Percentiles rank a stretch among this genome's conserved stretches.
phyloP scores from a whole-genome alignment of 2,888 invertebrate species.

The Morpho achilles region DNA sequence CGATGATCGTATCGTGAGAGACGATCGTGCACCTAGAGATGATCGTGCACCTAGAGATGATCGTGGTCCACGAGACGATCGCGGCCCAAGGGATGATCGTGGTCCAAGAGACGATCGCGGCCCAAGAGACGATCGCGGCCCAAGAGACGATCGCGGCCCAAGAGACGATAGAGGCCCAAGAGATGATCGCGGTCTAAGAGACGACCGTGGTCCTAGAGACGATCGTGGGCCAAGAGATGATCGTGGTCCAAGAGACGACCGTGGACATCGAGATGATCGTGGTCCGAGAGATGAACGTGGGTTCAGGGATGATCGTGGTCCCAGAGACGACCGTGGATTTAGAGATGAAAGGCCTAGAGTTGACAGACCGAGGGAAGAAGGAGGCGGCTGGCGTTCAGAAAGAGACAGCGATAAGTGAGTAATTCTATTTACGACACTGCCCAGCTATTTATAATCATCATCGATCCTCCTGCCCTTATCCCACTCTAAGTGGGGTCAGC shows the following conservation, averaged over 20 bases:
- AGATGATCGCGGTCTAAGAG: slow-evolving; percentile 35
- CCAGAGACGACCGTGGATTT: slow-evolving; percentile 34
- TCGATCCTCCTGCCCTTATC: too few species aligned
- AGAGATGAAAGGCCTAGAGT: slow-evolving; percentile 28
- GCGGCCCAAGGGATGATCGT: neutral
- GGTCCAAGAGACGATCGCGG: slow-evolving; percentile 1
- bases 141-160: slow-evolving; percentile 21
- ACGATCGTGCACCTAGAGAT: slow-evolving; percentile 4
- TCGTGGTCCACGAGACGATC: slow-evolving; percentile 10
- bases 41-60: slow-evolving; percentile 20
- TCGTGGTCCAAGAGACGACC: slow-evolving; percentile 2
- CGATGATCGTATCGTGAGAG: slow-evolving; percentile 11
- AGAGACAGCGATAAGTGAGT: slow-evolving; percentile 41
- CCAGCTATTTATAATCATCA: too few species aligned
- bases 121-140: slow-evolving; percentile 6
- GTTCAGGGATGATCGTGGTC: slow-evolving; percentile 32
- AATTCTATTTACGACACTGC: slow-evolving; percentile 14
- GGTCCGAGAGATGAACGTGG: slow-evolving; percentile 34
- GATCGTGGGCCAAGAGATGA: slow-evolving; percentile 14
- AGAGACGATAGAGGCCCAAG: slow-evolving; percentile 16
- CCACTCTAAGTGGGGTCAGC: too few species aligned
- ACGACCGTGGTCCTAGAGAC: slow-evolving; percentile 31
- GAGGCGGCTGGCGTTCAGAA: slow-evolving; percentile 51
- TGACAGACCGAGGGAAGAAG: slow-evolving; percentile 30
- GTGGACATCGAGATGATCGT: slow-evolving; percentile 22